A percentile compares a stretch with the other conserved stretches of the same genome.
phyloP scores from a whole-genome alignment of 1,140 invertebrate species.

The Hycleus phaleratus region DNA sequence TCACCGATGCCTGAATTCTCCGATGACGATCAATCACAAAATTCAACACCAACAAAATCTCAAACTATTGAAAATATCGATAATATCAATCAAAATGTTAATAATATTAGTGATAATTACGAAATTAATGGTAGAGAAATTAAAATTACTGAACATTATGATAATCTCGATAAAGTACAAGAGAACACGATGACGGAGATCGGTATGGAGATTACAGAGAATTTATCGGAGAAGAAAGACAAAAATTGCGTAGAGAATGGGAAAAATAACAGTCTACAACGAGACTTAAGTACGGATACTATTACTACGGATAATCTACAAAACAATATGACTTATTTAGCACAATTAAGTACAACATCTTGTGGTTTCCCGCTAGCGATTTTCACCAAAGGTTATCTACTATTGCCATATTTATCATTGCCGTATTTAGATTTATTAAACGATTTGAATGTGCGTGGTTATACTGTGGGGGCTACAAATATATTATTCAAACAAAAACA shows the following conservation, averaged over 20 bases:
- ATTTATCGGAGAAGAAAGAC: background rate
- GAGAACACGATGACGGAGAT: slow-evolving; percentile 6
- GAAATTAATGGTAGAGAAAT: slow-evolving; percentile 3
- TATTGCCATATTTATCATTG: slow-evolving; percentile 92
- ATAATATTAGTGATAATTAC: background rate
- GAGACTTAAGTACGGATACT: slow-evolving; percentile 55
- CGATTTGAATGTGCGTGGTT: slow-evolving; percentile 82
- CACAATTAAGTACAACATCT: slow-evolving; percentile 58
- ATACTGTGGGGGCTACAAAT: slow-evolving; percentile 95
- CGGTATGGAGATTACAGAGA: slow-evolving; percentile 17
- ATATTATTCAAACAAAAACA: slow-evolving; percentile 93
- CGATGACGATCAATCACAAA: slow-evolving; percentile 42
- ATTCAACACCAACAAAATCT: slow-evolving; percentile 26
- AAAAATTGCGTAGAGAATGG: background rate
- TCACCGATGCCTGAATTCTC: slow-evolving; percentile 66
- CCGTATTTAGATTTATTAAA: slow-evolving; percentile 89
- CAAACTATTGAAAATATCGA: slow-evolving; percentile 11
- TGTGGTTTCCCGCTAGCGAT: slow-evolving; percentile 84
- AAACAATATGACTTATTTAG: slow-evolving; percentile 46
- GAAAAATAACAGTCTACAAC: slow-evolving; percentile 45
- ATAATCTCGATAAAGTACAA: background rate
- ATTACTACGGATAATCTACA: slow-evolving; percentile 49
- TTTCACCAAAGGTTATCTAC: slow-evolving; percentile 89
- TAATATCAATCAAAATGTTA: slow-evolving; percentile 3
- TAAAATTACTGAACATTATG: slow-evolving; percentile 1